Evolutionary conservation across 37 sponge, comb jelly and placozoan species (phyloP).

Genomic region (Bolinopsis microptera): DNA sequence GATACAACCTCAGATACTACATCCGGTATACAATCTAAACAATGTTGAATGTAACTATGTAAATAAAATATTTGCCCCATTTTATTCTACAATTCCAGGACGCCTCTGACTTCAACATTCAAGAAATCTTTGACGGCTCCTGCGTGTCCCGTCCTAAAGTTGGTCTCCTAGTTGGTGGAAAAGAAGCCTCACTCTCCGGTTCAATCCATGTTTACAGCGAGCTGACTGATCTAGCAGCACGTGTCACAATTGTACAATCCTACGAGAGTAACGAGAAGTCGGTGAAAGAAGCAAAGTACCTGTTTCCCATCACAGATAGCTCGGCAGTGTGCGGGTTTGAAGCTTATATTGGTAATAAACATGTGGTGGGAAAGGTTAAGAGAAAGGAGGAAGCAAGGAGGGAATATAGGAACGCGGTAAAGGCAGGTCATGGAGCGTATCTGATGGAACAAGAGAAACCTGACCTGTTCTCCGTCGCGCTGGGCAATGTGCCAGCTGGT

Average conservation of each 20-base stretch:
- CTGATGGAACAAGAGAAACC: constrained; percentile 54
- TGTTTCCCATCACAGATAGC: background rate
- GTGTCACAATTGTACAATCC: background rate
- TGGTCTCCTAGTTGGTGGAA: background rate
- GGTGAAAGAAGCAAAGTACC: background rate
- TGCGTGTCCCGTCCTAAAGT: background rate
- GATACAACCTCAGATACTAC: too few relatives aligned
- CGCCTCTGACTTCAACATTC: background rate
- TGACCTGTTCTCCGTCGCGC: constrained; percentile 21
- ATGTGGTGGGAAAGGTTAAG: constrained; percentile 24
- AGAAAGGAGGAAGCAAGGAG: constrained; percentile 23
- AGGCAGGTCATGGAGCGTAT: constrained; percentile 20
- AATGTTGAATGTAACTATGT: too few relatives aligned
- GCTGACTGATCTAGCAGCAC: constrained; percentile 5
- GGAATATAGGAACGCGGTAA: background rate
- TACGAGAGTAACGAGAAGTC: background rate
- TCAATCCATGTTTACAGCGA: background rate
- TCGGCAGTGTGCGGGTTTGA: constrained; percentile 63
- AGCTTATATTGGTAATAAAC: constrained; percentile 28
- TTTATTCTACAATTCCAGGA: too few relatives aligned
- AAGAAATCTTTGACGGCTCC: background rate
- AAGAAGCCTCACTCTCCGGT: background rate
- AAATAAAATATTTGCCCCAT: too few relatives aligned
- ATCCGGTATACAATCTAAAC: too few relatives aligned
- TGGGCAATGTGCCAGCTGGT: constrained; percentile 32